phyloP scores from a whole-genome alignment of 2,113 vertebrate species.

The Silurus meridionalis region DNA sequence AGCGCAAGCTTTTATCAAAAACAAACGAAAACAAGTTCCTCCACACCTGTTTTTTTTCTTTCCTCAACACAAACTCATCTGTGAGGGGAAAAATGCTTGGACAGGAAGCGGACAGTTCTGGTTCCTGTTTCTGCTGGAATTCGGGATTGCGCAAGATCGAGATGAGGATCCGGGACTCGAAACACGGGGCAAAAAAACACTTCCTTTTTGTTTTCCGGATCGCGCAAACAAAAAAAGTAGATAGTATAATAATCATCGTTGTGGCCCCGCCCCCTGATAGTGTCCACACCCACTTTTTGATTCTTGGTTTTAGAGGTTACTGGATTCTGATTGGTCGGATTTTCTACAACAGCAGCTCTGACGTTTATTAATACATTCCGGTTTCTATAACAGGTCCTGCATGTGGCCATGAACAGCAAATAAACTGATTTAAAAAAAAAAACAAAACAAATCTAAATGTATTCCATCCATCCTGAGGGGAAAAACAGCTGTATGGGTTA shows the following conservation, averaged over 20 bases:
- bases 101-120: background rate
- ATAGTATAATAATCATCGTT: too few relatives aligned
- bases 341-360: too few relatives aligned
- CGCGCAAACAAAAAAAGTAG: background rate
- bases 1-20: constrained; percentile 17
- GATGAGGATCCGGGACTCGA: background rate
- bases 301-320: too few relatives aligned
- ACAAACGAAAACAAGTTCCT: background rate
- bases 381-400: too few relatives aligned
- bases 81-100: background rate
- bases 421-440: too few relatives aligned
- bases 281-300: too few relatives aligned
- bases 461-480: background rate
- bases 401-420: too few relatives aligned
- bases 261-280: background rate
- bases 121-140: constrained; percentile 3
- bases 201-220: background rate
- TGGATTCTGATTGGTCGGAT: too few relatives aligned
- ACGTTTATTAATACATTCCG: too few relatives aligned
- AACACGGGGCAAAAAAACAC: background rate
- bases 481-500: background rate
- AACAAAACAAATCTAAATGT: too few relatives aligned
- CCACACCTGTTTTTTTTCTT: background rate
- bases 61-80: background rate
- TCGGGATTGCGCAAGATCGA: background rate